phyloP scores from a whole-genome alignment of 2,888 invertebrate genomes.

The Harpalus rubripes region DNA sequence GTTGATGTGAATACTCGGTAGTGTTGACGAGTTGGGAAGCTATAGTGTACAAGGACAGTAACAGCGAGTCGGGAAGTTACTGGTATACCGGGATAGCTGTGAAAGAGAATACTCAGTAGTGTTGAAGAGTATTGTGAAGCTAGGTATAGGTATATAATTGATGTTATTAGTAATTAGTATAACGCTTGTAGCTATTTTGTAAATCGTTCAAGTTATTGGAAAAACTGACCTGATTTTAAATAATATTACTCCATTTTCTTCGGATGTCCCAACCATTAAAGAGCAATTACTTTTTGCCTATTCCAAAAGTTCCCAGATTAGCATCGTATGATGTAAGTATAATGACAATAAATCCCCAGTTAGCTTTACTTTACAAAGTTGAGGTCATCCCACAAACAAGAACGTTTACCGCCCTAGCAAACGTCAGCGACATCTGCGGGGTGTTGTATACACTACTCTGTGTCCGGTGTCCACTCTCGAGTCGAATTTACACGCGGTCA shows the following conservation, averaged over 20 bases:
- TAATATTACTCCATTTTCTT: background rate
- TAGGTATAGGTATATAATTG: too few species aligned
- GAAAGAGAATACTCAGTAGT: too few species aligned
- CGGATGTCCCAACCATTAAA: background rate
- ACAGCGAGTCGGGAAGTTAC: too few species aligned
- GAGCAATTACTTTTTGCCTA: constrained; percentile 37
- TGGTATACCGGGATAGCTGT: too few species aligned
- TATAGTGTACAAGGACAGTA: too few species aligned
- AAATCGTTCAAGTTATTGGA: background rate
- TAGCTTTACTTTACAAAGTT: constrained; percentile 54
- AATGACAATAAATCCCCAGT: constrained; percentile 57
- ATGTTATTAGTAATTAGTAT: background rate
- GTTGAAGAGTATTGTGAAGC: too few species aligned
- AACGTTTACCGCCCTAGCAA: background rate
- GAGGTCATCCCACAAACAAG: constrained; percentile 58
- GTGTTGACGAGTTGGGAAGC: too few species aligned
- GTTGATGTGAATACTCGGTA: too few species aligned
- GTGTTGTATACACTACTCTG: constrained; percentile 37
- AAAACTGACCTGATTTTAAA: background rate
- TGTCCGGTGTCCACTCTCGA: constrained; percentile 56
- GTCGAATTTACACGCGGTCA: constrained; percentile 64
- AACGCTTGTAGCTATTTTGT: too few species aligned
- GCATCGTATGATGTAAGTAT: constrained; percentile 46
- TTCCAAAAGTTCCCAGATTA: background rate
- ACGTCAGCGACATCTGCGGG: constrained; percentile 63